Evolutionary conservation across 2,113 vertebrate species (phyloP).

Genomic region (Rattus norvegicus): DNA sequence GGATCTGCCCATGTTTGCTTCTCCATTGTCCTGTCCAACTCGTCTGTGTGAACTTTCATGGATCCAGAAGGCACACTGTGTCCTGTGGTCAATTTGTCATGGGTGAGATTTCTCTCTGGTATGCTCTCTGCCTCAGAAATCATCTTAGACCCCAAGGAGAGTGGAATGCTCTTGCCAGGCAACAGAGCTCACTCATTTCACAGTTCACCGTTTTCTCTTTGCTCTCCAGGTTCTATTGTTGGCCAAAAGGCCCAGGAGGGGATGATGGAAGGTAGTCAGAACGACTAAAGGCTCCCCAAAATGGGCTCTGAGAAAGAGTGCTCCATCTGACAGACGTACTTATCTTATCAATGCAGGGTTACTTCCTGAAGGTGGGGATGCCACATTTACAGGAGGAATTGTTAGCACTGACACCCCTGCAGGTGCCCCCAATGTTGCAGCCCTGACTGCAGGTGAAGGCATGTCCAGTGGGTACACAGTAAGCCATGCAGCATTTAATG

Average conservation of each 20-base stretch:
- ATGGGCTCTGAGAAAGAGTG: constrained; percentile 61
- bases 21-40: not conserved
- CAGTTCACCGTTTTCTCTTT: constrained; percentile 30
- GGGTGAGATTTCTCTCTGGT: not conserved
- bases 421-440: constrained; percentile 71
- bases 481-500: constrained; percentile 82
- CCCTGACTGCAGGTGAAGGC: constrained; percentile 62
- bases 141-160: not conserved
- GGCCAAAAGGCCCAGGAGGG: constrained; percentile 89
- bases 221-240: constrained; percentile 81
- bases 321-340: not conserved
- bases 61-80: not conserved
- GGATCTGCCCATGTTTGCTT: not conserved
- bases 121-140: not conserved
- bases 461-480: constrained; percentile 73
- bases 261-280: constrained; percentile 77
- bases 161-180: not conserved
- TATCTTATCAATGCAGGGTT: not conserved
- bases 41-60: not conserved
- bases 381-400: constrained; percentile 72
- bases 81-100: too few species aligned
- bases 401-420: constrained; percentile 79
- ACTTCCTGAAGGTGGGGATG: constrained; percentile 76
- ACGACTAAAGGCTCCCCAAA: constrained; percentile 77
- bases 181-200: not conserved